phyloP scores from a whole-genome alignment of 2,888 invertebrate species.

The Leptura quadrifasciata region DNA sequence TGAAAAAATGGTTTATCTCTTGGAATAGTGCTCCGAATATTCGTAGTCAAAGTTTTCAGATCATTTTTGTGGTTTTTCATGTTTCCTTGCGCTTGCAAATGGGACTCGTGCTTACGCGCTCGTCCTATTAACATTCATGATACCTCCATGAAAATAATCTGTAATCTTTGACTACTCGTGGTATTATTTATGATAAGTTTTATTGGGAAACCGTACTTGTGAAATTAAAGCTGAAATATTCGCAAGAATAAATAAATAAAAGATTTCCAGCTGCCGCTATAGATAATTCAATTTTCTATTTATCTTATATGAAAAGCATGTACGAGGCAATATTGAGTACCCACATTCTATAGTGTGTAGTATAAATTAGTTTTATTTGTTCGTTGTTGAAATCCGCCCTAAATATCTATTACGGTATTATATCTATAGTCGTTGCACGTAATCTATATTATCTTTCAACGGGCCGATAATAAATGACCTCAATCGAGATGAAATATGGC shows the following conservation, averaged over 20 bases:
- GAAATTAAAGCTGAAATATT: not conserved
- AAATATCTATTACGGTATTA: constrained; percentile 59
- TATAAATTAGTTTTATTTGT: constrained; percentile 51
- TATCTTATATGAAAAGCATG: constrained; percentile 5
- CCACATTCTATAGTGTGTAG: constrained; percentile 27
- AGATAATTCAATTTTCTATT: constrained; percentile 1
- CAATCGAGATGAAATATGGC: constrained; percentile 62
- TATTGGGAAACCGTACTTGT: not conserved
- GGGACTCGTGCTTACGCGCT: too few species aligned
- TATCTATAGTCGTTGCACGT: constrained; percentile 63
- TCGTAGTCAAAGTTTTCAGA: too few species aligned
- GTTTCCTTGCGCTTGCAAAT: too few species aligned
- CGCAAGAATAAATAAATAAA: not conserved
- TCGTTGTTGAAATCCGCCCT: constrained; percentile 45
- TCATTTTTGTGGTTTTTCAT: too few species aligned
- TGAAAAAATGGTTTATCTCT: too few species aligned
- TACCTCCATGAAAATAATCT: too few species aligned
- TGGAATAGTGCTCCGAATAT: too few species aligned
- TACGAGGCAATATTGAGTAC: constrained; percentile 28
- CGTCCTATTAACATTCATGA: too few species aligned
- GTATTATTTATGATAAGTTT: too few species aligned
- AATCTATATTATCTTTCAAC: constrained; percentile 67
- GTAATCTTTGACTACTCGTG: too few species aligned
- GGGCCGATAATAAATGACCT: constrained; percentile 63
- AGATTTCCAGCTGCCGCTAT: not conserved